phyloP scores from a whole-genome alignment of 2,113 vertebrate genomes.

The Cyanocitta stelleri region DNA sequence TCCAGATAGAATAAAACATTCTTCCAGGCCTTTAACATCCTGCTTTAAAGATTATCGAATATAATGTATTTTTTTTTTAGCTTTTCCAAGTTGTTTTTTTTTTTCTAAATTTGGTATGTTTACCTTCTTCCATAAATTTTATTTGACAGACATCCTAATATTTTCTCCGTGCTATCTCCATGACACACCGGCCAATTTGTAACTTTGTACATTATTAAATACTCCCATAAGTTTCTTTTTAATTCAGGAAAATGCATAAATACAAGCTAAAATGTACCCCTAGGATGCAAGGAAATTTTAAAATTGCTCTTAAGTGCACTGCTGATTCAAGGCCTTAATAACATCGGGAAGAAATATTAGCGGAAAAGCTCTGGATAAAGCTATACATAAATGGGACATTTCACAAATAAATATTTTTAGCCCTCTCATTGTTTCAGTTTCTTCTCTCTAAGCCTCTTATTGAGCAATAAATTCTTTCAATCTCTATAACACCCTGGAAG shows the following conservation, averaged over 20 bases:
- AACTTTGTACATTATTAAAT: neutral
- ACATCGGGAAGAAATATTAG: neutral
- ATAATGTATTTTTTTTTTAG: neutral
- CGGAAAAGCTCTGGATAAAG: neutral
- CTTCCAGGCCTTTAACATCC: neutral
- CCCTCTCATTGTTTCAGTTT: neutral
- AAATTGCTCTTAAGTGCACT: neutral
- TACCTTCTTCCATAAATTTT: neutral
- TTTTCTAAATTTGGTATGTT: neutral
- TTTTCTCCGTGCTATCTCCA: neutral
- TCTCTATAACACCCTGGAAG: neutral
- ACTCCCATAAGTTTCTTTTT: neutral
- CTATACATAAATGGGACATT: neutral
- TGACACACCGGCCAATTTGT: neutral
- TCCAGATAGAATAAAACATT: neutral
- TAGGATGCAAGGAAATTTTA: neutral
- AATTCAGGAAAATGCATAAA: neutral
- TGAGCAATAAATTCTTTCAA: neutral
- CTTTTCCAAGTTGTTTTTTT: neutral
- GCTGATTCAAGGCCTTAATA: neutral
- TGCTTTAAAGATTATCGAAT: neutral
- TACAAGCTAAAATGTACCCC: neutral
- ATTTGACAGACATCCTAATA: neutral
- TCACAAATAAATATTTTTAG: neutral
- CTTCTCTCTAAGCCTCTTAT: neutral